A percentile compares a stretch with the other conserved stretches of the same genome.
These are phyloP conservation scores for Pseudococcus viburni DNA, from an alignment of 2,888 invertebrate genomes.

Conservation along the genomic window DNA sequence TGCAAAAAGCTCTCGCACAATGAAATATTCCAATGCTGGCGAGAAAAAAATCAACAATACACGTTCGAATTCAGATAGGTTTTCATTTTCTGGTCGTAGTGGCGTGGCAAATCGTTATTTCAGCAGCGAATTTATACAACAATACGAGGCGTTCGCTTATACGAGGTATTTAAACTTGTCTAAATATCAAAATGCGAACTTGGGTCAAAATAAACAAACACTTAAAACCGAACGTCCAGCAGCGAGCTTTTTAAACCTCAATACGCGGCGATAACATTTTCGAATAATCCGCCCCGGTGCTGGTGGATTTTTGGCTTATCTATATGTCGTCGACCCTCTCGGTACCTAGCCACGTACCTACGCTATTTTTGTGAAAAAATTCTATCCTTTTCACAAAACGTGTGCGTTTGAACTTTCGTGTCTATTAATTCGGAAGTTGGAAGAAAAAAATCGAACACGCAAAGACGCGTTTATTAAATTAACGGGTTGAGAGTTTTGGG, in stretches of 20 bases:
- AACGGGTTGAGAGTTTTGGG: conserved; percentile 18
- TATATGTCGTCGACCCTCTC: neutral
- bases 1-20: conserved; percentile 17
- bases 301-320: conserved; percentile 8
- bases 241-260: neutral
- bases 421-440: neutral
- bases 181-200: conserved; percentile 14
- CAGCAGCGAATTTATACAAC: neutral
- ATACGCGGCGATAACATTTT: neutral
- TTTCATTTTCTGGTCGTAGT: neutral
- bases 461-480: conserved; percentile 42
- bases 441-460: conserved; percentile 34
- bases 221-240: neutral
- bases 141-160: neutral
- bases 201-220: conserved; percentile 17
- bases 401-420: conserved; percentile 14
- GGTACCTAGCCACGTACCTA: too few species aligned
- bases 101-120: neutral
- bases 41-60: neutral
- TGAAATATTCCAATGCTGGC: neutral
- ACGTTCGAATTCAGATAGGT: neutral
- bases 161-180: neutral
- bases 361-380: too few species aligned
- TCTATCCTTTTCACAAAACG: neutral
- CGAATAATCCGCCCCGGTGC: neutral